Evolutionary conservation across 1,140 invertebrate genomes (phyloP).

Genomic region (Drosophila bocqueti): DNA sequence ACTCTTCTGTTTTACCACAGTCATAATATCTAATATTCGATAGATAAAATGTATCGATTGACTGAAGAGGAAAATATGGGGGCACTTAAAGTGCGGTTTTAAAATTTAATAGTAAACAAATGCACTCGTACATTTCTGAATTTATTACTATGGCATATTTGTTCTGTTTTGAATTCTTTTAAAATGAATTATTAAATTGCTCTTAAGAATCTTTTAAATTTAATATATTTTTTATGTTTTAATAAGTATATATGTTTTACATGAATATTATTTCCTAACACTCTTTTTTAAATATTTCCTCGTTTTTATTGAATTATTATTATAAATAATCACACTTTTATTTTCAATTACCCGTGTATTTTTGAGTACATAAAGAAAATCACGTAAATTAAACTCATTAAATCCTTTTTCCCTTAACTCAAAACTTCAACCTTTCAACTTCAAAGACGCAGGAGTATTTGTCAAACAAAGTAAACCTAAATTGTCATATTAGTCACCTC

Average conservation of each 20-base stretch:
- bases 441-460: constrained; percentile 14
- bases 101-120: not conserved
- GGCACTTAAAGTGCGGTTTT: not conserved
- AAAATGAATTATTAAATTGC: too few relatives aligned
- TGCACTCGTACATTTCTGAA: too few relatives aligned
- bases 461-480: constrained; percentile 26
- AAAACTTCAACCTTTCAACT: not conserved
- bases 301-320: too few relatives aligned
- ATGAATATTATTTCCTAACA: too few relatives aligned
- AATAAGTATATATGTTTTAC: too few relatives aligned
- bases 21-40: constrained; percentile 28
- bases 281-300: not conserved
- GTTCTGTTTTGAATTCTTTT: too few relatives aligned
- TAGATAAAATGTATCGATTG: constrained; percentile 4
- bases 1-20: constrained; percentile 3
- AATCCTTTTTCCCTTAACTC: not conserved
- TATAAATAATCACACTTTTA: not conserved
- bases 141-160: not conserved
- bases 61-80: not conserved
- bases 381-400: constrained; percentile 2
- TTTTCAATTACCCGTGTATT: not conserved
- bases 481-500: constrained; percentile 18
- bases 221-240: not conserved
- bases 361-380: not conserved
- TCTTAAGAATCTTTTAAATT: not conserved